Conservation (phyloP, 2,797 vertebrate species). For the Hemitrygon akajei region DNA sequence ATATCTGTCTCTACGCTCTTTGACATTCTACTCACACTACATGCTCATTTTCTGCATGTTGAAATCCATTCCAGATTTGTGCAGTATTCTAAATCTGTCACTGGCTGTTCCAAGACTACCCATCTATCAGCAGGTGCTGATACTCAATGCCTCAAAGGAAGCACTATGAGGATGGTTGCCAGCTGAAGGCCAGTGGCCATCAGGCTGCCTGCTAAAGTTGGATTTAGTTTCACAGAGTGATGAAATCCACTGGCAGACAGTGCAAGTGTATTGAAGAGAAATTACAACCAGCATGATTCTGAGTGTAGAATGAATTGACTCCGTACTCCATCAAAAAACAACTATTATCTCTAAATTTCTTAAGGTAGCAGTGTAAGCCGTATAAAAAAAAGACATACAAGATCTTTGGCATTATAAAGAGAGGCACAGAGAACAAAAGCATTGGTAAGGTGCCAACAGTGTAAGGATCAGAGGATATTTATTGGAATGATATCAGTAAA, state of each 20-base stretch:
- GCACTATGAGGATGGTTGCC: constrained; percentile 50
- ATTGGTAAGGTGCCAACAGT: neutral
- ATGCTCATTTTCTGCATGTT: constrained; percentile 44
- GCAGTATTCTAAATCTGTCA: constrained; percentile 56
- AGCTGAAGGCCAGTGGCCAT: constrained; percentile 29
- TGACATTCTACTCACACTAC: constrained; percentile 42
- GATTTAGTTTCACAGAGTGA: constrained; percentile 52
- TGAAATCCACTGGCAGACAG: constrained; percentile 43
- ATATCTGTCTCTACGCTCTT: constrained; percentile 40
- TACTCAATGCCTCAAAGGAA: constrained; percentile 55
- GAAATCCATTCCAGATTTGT: constrained; percentile 46
- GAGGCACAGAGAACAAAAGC: neutral
- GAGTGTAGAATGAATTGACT: neutral
- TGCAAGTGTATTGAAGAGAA: neutral
- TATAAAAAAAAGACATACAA: neutral
- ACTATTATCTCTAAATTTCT: neutral
- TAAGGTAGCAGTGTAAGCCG: neutral
- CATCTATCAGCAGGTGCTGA: constrained; percentile 55
- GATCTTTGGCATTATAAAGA: neutral
- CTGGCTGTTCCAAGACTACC: constrained; percentile 48
- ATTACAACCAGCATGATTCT: neutral
- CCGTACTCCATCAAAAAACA: neutral
- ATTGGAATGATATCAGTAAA: neutral
- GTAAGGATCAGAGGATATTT: neutral
- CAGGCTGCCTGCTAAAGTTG: constrained; percentile 44